Conservation (phyloP, 2,888 invertebrate genomes). For the Dasypolia templi region DNA sequence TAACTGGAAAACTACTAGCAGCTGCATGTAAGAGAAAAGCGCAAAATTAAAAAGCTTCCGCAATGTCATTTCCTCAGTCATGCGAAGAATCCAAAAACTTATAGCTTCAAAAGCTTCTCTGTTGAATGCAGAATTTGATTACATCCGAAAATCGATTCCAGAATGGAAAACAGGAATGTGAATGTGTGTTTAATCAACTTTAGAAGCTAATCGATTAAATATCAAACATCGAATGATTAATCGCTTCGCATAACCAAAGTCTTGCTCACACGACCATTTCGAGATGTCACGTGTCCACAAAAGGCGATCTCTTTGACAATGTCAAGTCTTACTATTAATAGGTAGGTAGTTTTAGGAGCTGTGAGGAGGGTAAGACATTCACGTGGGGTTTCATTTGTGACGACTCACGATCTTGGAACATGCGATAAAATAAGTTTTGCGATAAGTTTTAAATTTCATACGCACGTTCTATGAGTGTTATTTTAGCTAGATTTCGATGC, state of each 20-base stretch:
- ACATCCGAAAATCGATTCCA: constrained; percentile 47
- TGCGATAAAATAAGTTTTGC: background rate
- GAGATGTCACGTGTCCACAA: constrained; percentile 36
- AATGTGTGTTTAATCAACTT: constrained; percentile 9
- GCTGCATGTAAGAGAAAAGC: background rate
- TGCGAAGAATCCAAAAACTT: constrained; percentile 12
- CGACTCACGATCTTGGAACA: constrained; percentile 12
- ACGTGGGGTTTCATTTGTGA: constrained; percentile 23
- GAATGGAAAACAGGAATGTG: constrained; percentile 55
- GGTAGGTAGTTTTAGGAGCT: constrained; percentile 14
- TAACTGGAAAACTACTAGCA: background rate
- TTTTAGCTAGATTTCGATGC: background rate
- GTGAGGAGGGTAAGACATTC: constrained; percentile 43
- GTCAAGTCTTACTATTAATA: constrained; percentile 11
- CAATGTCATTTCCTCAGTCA: background rate
- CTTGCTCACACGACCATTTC: constrained; percentile 30
- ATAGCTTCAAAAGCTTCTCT: background rate
- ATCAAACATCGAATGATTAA: constrained; percentile 59
- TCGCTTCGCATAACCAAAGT: constrained; percentile 22
- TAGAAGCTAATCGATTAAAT: constrained; percentile 50
- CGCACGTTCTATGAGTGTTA: background rate
- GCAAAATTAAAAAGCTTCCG: background rate
- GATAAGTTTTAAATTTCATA: background rate
- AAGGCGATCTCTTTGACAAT: constrained; percentile 15
- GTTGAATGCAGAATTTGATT: constrained; percentile 1